Conservation (phyloP, 2,888 invertebrate genomes). For the Augiades crinisus region DNA sequence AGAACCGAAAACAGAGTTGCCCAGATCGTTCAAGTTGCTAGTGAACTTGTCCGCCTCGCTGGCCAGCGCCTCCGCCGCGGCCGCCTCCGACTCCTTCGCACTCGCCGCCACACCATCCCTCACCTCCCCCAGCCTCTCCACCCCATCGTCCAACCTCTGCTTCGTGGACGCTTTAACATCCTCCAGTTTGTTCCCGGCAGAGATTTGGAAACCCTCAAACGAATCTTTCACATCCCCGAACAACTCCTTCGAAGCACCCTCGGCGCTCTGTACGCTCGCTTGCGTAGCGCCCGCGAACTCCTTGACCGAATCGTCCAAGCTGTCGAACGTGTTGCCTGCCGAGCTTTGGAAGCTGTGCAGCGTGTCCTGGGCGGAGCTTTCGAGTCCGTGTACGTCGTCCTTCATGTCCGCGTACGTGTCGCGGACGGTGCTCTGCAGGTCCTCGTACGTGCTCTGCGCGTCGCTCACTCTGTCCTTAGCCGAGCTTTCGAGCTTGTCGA, state of each 20-base stretch:
- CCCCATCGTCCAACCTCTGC: constrained; percentile 51
- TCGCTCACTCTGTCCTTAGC: constrained; percentile 68
- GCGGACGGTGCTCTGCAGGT: constrained; percentile 66
- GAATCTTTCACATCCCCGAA: constrained; percentile 60
- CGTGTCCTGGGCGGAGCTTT: constrained; percentile 69
- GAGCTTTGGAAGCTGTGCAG: constrained; percentile 74
- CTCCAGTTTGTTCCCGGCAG: constrained; percentile 68
- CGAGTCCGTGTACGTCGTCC: constrained; percentile 65
- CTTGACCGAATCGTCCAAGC: constrained; percentile 66
- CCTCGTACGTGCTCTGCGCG: constrained; percentile 65
- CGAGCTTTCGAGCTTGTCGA: constrained; percentile 72
- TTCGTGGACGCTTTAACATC: constrained; percentile 57
- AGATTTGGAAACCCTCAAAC: constrained; percentile 73
- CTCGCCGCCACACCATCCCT: constrained; percentile 41
- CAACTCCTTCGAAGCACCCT: constrained; percentile 53
- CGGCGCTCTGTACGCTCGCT: constrained; percentile 44
- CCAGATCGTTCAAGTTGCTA: constrained; percentile 69
- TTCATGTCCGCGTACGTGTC: constrained; percentile 67
- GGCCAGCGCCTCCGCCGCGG: constrained; percentile 46
- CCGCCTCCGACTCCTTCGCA: constrained; percentile 45
- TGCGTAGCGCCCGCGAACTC: constrained; percentile 55
- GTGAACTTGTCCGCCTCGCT: constrained; percentile 68
- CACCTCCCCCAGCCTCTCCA: constrained; percentile 51
- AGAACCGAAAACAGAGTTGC: constrained; percentile 70
- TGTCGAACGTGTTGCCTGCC: constrained; percentile 73